Conservation (phyloP, 2,888 invertebrate genomes). For the Tinea pellionella region DNA sequence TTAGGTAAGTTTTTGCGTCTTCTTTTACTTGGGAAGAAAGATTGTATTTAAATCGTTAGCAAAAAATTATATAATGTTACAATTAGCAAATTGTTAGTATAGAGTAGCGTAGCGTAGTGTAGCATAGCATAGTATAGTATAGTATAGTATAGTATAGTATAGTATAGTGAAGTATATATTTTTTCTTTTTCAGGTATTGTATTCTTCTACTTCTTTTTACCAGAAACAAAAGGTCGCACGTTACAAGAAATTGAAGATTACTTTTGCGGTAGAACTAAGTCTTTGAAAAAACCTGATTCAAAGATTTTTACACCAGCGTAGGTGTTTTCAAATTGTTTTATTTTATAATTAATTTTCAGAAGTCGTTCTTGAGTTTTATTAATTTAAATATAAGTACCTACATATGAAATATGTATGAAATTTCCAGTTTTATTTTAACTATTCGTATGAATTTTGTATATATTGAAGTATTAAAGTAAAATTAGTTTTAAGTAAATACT, state of each 20-base stretch:
- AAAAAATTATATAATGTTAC: too few relatives aligned
- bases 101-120: too few relatives aligned
- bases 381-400: not conserved
- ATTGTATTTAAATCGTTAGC: too few relatives aligned
- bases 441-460: not conserved
- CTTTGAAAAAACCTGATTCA: slow-evolving; percentile 48
- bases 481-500: not conserved
- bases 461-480: not conserved
- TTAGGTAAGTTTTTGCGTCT: slow-evolving; percentile 44
- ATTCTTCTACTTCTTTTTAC: slow-evolving; percentile 74
- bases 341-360: not conserved
- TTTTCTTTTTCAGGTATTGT: slow-evolving; percentile 50
- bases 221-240: slow-evolving; percentile 76
- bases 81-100: too few relatives aligned
- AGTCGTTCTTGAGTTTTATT: not conserved
- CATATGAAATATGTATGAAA: not conserved
- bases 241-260: slow-evolving; percentile 79
- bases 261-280: slow-evolving; percentile 72
- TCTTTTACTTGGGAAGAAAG: not conserved
- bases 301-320: slow-evolving; percentile 29
- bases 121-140: too few relatives aligned
- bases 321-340: not conserved
- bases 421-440: not conserved
- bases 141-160: too few relatives aligned
- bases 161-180: too few relatives aligned